Base-by-base conservation (phyloP, 1,140 invertebrate genomes). In the Hypsibius dujardini region DNA sequence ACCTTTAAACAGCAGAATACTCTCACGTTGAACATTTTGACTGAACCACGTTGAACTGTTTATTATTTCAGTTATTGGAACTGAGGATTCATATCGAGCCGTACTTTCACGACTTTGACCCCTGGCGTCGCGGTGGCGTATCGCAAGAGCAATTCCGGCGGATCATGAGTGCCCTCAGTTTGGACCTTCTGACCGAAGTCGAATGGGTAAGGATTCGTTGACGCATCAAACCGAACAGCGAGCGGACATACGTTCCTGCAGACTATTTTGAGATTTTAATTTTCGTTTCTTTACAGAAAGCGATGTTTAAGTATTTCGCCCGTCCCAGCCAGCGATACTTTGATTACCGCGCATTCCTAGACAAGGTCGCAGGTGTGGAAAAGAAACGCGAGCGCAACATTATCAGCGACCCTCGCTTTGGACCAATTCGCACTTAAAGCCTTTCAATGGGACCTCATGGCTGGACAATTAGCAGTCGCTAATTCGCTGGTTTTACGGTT, bases 111-210 rank as follows among this genome's bases (percentile, higher is more conserved):
- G 62, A 67, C 62, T 67, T 67, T 45, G 62, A 67, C 45, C 12
- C 12, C 12, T 67, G 62, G 62, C 12, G 42, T 7, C 62, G 42
- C 3, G 62, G 62, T 3, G 62, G 62, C 7, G 45, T 67, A 12
- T 15, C 62, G 7, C 12, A 12, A 42, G 42, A 45, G 3, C 12
- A 42, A 42, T 67, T 67, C 62, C 12, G 62, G 3, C 12, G 62
- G 3, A 67, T 67, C 42, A 15, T 67, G 3, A 67, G 42, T 45
- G 62, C 12, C 42, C 42, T 67, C 3, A 42, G 62, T 7, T 67
- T 67, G 42, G 62, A 67, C 42, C 3, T 67, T 67, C 62, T 67
- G 7, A 15, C 62, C 12, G 62, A 67, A 67, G 12, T 67, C 42
- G 62, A 67, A 67, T 67, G 62, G 62, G 62, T 67, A 67, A 67